phyloP scores from a whole-genome alignment of 2,797 vertebrate species.

The Chanos chanos region DNA sequence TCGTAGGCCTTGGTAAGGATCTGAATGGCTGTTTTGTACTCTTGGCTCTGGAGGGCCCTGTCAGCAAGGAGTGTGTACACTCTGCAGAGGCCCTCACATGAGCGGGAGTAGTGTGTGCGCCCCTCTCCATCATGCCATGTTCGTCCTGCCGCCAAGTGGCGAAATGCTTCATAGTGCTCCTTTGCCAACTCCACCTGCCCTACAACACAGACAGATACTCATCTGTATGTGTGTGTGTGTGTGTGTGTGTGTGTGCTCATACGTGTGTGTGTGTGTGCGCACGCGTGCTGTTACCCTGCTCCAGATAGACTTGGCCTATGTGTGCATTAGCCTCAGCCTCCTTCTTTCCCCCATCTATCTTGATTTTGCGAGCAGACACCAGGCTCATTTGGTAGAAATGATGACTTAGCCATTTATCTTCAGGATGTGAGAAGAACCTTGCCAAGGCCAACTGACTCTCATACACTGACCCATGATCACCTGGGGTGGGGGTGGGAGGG shows the following conservation, averaged over 20 bases:
- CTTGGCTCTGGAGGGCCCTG: conserved; percentile 69
- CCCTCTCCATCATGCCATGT: conserved; percentile 71
- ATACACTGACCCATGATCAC: conserved; percentile 43
- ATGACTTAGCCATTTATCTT: conserved; percentile 56
- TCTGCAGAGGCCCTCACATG: conserved; percentile 75
- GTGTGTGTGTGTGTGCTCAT: neutral
- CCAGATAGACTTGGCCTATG: conserved; percentile 53
- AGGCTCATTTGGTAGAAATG: conserved; percentile 58
- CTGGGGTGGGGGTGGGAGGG: conserved; percentile 30
- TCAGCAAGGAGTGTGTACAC: conserved; percentile 75
- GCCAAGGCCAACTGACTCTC: conserved; percentile 53
- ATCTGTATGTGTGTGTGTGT: neutral
- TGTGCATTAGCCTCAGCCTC: conserved; percentile 48
- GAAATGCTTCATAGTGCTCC: conserved; percentile 75
- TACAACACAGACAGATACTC: conserved; percentile 52
- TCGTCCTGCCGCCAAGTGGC: conserved; percentile 65
- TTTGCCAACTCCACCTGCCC: conserved; percentile 69
- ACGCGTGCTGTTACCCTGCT: conserved; percentile 49
- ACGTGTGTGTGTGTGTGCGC: neutral
- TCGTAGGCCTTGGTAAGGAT: conserved; percentile 73
- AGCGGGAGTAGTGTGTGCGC: conserved; percentile 57
- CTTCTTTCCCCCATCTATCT: conserved; percentile 33
- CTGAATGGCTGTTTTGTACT: conserved; percentile 71
- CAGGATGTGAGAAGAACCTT: conserved; percentile 45
- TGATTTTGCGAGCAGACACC: conserved; percentile 27